Conservation (phyloP, 2,888 invertebrate genomes). For the Drosophila barbarae region DNA sequence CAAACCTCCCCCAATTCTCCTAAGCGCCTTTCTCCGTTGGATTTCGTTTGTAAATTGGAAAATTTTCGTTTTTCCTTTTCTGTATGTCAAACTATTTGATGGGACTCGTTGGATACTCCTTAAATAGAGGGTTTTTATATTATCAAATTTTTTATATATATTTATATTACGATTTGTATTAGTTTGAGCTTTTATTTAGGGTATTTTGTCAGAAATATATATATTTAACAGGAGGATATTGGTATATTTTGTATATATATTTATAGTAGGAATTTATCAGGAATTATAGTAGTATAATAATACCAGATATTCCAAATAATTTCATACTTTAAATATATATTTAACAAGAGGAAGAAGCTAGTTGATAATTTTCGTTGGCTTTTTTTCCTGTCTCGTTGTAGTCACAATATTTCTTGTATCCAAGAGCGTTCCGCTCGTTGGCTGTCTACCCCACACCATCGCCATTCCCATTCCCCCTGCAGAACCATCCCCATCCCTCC, state of each 20-base stretch:
- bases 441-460: slow-evolving; percentile 16
- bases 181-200: background rate
- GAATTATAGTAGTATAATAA: background rate
- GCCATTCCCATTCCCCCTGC: background rate
- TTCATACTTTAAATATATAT: too few species aligned
- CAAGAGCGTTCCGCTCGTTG: slow-evolving; percentile 65
- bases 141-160: background rate
- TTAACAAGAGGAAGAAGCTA: background rate
- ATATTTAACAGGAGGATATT: too few species aligned
- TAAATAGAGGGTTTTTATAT: background rate
- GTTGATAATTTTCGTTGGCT: background rate
- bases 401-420: slow-evolving; percentile 60
- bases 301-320: too few species aligned
- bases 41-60: slow-evolving; percentile 76
- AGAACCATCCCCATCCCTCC: background rate
- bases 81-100: background rate
- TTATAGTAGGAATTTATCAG: background rate
- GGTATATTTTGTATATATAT: background rate
- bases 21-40: slow-evolving; percentile 47
- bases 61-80: slow-evolving; percentile 55
- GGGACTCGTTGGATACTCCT: background rate
- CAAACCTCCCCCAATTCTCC: slow-evolving; percentile 3
- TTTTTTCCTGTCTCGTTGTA: slow-evolving; percentile 29
- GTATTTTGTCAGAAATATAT: background rate
- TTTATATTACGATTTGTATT: background rate